Percentiles rank a stretch among this genome's conserved stretches.
Evolutionary conservation across 2,797 vertebrate genomes (phyloP).

Genomic region (Myripristis murdjan): DNA sequence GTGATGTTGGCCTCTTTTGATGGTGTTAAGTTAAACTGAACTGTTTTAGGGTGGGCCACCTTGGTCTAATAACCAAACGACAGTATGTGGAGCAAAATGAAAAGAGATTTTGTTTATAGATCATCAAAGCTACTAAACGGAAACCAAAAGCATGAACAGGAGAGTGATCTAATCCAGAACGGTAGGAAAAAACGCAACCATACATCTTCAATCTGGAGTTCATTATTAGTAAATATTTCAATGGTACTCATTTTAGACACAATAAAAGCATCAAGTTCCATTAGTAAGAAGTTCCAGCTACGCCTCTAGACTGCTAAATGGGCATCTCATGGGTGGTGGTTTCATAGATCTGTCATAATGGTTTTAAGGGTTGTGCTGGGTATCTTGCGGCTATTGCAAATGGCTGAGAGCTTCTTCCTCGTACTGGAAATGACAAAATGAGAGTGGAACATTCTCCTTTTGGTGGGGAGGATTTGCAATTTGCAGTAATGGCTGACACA

Average conservation of each 20-base stretch:
- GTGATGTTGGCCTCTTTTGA: slow-evolving; percentile 5
- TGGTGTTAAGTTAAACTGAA: slow-evolving; percentile 16
- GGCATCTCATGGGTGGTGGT: slow-evolving; percentile 46
- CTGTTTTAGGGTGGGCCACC: slow-evolving; percentile 25
- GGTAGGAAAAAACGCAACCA: slow-evolving; percentile 9
- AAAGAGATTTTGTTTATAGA: slow-evolving; percentile 5
- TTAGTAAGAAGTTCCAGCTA: slow-evolving; percentile 43
- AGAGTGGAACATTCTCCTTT: slow-evolving; percentile 75
- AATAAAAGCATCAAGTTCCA: slow-evolving; percentile 37
- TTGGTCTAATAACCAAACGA: slow-evolving; percentile 30
- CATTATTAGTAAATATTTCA: slow-evolving; percentile 30
- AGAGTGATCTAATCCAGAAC: slow-evolving; percentile 16
- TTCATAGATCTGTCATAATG: slow-evolving; percentile 59
- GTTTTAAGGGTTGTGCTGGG: slow-evolving; percentile 47
- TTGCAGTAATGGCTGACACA: slow-evolving; percentile 84
- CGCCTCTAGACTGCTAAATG: slow-evolving; percentile 32
- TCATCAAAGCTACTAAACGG: background rate
- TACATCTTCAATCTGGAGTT: slow-evolving; percentile 30
- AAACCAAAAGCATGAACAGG: background rate
- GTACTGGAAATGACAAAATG: slow-evolving; percentile 80
- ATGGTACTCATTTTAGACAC: slow-evolving; percentile 35
- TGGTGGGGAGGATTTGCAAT: slow-evolving; percentile 78
- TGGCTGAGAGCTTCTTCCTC: slow-evolving; percentile 70
- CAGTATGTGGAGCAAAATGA: background rate
- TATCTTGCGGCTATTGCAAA: slow-evolving; percentile 68